Base-by-base conservation (phyloP, 2,888 invertebrate species). In the Heterodera filipjevi region DNA sequence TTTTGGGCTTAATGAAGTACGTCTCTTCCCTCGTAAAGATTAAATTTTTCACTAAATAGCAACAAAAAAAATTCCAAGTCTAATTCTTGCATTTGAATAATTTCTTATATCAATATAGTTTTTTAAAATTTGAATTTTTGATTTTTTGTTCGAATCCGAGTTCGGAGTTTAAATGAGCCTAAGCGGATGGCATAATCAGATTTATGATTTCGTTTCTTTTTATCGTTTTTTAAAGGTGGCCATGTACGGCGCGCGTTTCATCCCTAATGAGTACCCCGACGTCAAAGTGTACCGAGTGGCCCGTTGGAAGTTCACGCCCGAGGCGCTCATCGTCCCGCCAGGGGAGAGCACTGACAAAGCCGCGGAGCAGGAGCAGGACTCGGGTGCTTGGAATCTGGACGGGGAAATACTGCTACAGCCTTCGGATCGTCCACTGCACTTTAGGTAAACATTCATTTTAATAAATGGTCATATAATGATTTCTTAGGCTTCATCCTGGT, bases 181-280 rank as follows among this genome's bases (percentile, higher is more conserved):
- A n/a, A n/a, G n/a, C n/a, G n/a, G n/a, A n/a, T n/a, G n/a, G n/a
- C n/a, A n/a, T n/a, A n/a, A n/a, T n/a, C n/a, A n/a, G n/a, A n/a
- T n/a, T n/a, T n/a, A n/a, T n/a, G n/a, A n/a, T n/a, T n/a, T n/a
- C n/a, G n/a, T n/a, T n/a, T n/a, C n/a, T n/a, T n/a, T n/a, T n/a
- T n/a, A n/a, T n/a, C n/a, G n/a, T n/a, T n/a, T n/a, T 86, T 75
- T 86, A 59, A 86, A 84, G 66, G 88, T 88, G 14, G 85, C 88
- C 33, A 85, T 89, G 85, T 88, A 87, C 66, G 88, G 88, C 53
- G 88, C 88, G 78, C 87, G 84, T 71, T 64, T 81, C 64, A 77
- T 82, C 16, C 77, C 72, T 27, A 76, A 74, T 30, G 68, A 75
- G 19, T 66, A 80, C 39, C 59, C 59, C 5, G 70, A 80, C 0